phyloP scores from a whole-genome alignment of 2,888 invertebrate species.

The Pyralis farinalis region DNA sequence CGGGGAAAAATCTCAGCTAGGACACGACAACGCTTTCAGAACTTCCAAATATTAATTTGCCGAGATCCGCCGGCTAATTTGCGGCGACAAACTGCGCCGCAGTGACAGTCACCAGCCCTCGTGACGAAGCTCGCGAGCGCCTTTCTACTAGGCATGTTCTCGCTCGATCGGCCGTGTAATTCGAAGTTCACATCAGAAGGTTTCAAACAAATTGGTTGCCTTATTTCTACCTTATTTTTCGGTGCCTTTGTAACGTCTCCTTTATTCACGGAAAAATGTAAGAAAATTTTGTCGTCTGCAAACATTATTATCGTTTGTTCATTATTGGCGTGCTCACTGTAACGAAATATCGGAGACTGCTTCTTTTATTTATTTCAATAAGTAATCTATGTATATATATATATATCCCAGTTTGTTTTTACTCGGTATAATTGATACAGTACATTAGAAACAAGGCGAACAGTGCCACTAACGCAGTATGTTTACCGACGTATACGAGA shows the following conservation, averaged over 20 bases:
- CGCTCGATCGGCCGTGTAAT: conserved; percentile 6
- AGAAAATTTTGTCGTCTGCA: background rate
- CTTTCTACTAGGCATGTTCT: conserved; percentile 1
- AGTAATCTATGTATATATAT: too few species aligned
- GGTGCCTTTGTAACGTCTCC: conserved; percentile 5
- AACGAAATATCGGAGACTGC: too few species aligned
- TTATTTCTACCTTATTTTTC: conserved; percentile 2
- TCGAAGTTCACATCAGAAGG: conserved; percentile 1
- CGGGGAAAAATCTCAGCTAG: conserved; percentile 11
- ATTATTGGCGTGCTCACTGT: too few species aligned
- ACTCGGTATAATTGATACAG: too few species aligned
- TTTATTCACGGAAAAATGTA: conserved; percentile 2
- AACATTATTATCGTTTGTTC: background rate
- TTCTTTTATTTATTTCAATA: too few species aligned
- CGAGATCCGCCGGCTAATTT: conserved; percentile 32
- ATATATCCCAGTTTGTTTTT: too few species aligned
- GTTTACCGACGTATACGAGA: too few species aligned
- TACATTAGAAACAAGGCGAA: too few species aligned
- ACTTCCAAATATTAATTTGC: conserved; percentile 39
- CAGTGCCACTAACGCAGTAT: too few species aligned
- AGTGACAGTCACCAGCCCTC: too few species aligned
- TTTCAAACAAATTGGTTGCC: conserved; percentile 6
- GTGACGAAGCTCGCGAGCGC: conserved; percentile 4
- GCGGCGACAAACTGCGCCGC: conserved; percentile 15
- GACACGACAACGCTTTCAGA: conserved; percentile 46